Evolutionary conservation across 1,140 invertebrate genomes (phyloP).

Genomic region (Macrocentrus cingulum): DNA sequence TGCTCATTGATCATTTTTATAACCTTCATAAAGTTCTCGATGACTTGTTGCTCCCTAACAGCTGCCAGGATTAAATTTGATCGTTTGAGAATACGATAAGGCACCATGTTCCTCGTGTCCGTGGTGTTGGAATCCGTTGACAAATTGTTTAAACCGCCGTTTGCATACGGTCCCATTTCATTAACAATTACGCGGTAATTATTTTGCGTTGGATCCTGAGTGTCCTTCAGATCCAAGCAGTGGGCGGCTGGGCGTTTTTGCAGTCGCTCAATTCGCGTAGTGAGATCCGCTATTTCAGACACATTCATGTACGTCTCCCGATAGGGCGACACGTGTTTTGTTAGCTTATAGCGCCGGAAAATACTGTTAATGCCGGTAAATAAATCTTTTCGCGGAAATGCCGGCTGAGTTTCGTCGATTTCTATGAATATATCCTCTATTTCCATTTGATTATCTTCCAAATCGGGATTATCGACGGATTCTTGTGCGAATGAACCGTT

Average conservation of each 20-base stretch:
- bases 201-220: too few relatives aligned
- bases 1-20: conserved; percentile 60
- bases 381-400: conserved; percentile 4
- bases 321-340: conserved; percentile 29
- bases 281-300: background rate
- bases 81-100: conserved; percentile 60
- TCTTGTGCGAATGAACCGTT: too few relatives aligned
- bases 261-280: too few relatives aligned
- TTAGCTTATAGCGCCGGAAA: conserved; percentile 39
- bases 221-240: too few relatives aligned
- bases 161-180: conserved; percentile 28
- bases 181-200: background rate
- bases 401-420: background rate
- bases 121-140: conserved; percentile 42
- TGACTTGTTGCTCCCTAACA: conserved; percentile 62
- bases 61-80: conserved; percentile 65
- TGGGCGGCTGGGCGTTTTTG: too few relatives aligned
- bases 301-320: conserved; percentile 24
- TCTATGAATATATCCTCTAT: background rate
- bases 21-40: conserved; percentile 61
- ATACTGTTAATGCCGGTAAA: conserved; percentile 34
- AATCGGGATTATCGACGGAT: background rate
- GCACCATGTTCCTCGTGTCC: conserved; percentile 46
- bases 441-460: background rate
- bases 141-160: conserved; percentile 39